phyloP scores from a whole-genome alignment of 2,113 vertebrate species.

The Rallus limicola region DNA sequence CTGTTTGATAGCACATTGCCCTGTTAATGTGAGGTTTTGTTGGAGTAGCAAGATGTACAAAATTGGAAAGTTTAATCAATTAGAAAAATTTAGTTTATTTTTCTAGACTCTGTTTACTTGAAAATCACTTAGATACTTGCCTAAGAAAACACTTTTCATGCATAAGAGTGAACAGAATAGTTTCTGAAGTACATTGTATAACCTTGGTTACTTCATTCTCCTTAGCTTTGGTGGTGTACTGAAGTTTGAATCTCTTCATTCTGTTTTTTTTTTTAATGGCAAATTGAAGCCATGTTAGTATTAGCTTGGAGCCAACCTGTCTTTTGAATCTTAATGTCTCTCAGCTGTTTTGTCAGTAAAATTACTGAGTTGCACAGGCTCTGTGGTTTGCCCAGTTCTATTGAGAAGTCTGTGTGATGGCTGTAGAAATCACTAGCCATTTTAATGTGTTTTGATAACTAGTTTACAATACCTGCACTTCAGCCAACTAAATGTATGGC shows the following conservation, averaged over 20 bases:
- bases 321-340: neutral
- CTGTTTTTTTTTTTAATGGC: neutral
- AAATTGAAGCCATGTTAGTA: neutral
- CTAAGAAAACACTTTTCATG: neutral
- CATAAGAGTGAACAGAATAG: neutral
- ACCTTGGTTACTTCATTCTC: constrained; percentile 1
- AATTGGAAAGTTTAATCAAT: constrained; percentile 13
- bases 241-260: neutral
- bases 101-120: constrained; percentile 26
- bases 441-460: neutral
- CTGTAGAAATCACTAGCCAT: neutral
- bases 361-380: neutral
- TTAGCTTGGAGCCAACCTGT: neutral
- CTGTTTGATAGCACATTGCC: constrained; percentile 40
- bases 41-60: constrained; percentile 5
- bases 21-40: constrained; percentile 39
- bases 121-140: neutral
- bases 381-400: neutral
- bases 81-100: constrained; percentile 31
- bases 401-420: neutral
- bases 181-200: neutral
- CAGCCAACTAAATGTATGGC: neutral
- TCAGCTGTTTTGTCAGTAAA: neutral
- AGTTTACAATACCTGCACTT: neutral
- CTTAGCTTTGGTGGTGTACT: neutral